phyloP scores from a whole-genome alignment of 2,888 invertebrate species.

The Anarsia innoxiella region DNA sequence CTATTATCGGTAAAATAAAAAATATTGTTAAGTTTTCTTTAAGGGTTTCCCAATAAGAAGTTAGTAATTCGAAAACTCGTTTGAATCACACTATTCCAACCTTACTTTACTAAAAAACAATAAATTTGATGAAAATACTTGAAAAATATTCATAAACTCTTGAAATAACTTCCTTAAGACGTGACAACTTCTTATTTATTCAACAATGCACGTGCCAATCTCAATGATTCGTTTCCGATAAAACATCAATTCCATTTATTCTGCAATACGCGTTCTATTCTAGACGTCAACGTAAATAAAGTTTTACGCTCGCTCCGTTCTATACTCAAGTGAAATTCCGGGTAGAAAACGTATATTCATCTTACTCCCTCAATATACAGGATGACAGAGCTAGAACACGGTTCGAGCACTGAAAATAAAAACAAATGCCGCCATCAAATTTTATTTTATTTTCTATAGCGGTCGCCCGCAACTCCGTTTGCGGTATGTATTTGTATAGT shows the following conservation, averaged over 20 bases:
- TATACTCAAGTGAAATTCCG: conserved; percentile 1
- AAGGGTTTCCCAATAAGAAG: too few relatives aligned
- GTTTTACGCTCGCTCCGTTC: conserved; percentile 6
- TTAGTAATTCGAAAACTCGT: too few relatives aligned
- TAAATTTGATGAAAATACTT: too few relatives aligned
- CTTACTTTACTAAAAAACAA: too few relatives aligned
- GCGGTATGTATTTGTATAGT: too few relatives aligned
- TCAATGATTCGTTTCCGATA: conserved; percentile 10
- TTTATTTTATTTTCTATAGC: conserved; percentile 8
- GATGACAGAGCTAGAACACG: neutral
- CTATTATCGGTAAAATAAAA: too few relatives aligned
- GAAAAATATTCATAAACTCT: too few relatives aligned
- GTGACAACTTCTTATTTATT: neutral
- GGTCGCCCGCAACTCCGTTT: too few relatives aligned
- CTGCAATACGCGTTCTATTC: conserved; percentile 10
- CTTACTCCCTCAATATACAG: neutral
- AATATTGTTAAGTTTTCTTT: too few relatives aligned
- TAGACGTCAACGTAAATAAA: conserved; percentile 14
- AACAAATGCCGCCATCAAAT: conserved; percentile 10
- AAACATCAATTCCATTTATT: conserved; percentile 11
- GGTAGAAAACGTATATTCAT: neutral
- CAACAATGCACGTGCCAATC: neutral
- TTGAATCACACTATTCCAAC: too few relatives aligned
- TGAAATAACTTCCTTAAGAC: neutral
- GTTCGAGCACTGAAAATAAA: neutral